Evolutionary conservation across 1,140 invertebrate genomes (phyloP).

Genomic region (Orius laevigatus): DNA sequence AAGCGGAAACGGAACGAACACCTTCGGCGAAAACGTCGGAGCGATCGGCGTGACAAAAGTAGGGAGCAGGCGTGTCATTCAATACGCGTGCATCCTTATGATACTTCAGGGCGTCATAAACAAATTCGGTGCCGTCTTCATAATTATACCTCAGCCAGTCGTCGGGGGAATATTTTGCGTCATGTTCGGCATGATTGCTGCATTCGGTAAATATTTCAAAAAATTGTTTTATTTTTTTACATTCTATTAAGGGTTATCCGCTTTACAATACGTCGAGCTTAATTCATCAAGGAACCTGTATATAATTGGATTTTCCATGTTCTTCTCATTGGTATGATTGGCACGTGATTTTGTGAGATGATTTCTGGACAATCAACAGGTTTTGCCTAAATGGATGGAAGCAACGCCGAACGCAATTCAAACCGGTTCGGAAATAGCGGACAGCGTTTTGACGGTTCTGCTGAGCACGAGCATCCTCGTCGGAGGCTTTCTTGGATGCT

Average conservation of each 20-base stretch:
- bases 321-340: conserved; percentile 52
- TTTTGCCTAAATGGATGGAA: conserved; percentile 60
- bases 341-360: neutral
- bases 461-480: conserved; percentile 73
- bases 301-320: conserved; percentile 74
- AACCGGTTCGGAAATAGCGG: conserved; percentile 48
- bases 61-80: conserved; percentile 70
- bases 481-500: conserved; percentile 57
- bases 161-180: conserved; percentile 74
- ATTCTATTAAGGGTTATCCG: conserved; percentile 44
- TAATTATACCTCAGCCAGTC: conserved; percentile 78
- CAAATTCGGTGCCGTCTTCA: conserved; percentile 71
- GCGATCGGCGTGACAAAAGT: conserved; percentile 70
- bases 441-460: conserved; percentile 60
- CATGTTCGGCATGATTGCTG: conserved; percentile 73
- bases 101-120: conserved; percentile 61
- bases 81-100: conserved; percentile 62
- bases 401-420: conserved; percentile 43
- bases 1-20: conserved; percentile 71
- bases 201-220: conserved; percentile 41
- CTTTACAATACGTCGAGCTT: conserved; percentile 64
- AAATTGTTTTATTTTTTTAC: neutral
- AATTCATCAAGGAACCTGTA: conserved; percentile 71
- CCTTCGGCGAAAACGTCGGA: conserved; percentile 78
- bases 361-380: conserved; percentile 22